Percentiles rank a stretch among this genome's conserved stretches.
These are phyloP conservation scores for Centropus unirufus DNA, from an alignment of 2,113 vertebrate species.

Conservation along the genomic window DNA sequence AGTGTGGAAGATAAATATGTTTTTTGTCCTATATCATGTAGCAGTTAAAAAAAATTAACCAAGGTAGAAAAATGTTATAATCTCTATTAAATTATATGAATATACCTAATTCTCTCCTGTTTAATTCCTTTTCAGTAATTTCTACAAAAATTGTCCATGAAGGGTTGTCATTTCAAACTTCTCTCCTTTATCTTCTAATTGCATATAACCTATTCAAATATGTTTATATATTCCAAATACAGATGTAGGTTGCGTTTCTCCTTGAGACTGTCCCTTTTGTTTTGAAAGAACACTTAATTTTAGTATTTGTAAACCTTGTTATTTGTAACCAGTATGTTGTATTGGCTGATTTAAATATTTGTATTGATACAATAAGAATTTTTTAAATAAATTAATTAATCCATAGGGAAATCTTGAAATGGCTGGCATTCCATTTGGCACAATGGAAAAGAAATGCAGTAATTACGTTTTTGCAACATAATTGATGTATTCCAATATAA, in stretches of 20 bases:
- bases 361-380: background rate
- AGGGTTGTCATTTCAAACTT: background rate
- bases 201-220: background rate
- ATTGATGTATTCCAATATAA: background rate
- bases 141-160: background rate
- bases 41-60: background rate
- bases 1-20: background rate
- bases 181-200: background rate
- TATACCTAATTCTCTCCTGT: background rate
- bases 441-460: constrained; percentile 5
- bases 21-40: background rate
- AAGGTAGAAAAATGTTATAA: background rate
- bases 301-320: background rate
- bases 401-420: background rate
- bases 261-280: background rate
- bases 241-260: background rate
- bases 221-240: background rate
- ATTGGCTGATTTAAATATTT: constrained; percentile 11
- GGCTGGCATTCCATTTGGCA: background rate
- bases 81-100: background rate
- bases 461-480: background rate
- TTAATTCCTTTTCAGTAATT: background rate
- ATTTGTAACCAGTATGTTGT: background rate
- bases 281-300: background rate
- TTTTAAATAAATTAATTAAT: background rate